Percentiles rank a stretch among this genome's conserved stretches.
phyloP scores from a whole-genome alignment of 2,113 vertebrate genomes.

The Callospermophilus lateralis region DNA sequence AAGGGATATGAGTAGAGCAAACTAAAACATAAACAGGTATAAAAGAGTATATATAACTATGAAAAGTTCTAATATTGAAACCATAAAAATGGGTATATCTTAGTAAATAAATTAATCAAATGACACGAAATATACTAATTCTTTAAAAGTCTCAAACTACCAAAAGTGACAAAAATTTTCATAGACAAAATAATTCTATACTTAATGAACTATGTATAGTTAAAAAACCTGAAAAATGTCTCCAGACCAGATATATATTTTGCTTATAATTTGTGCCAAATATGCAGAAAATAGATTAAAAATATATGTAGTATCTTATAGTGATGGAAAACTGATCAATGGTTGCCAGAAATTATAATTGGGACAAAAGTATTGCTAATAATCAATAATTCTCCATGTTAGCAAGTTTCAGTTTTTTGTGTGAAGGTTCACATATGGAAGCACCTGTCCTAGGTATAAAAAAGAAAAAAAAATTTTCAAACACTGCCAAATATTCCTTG shows the following conservation, averaged over 20 bases:
- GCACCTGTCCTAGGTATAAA: not conserved
- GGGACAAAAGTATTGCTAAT: not conserved
- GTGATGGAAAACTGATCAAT: too few relatives aligned
- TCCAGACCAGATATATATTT: not conserved
- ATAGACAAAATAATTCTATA: not conserved
- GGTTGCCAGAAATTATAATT: not conserved
- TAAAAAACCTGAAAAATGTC: not conserved
- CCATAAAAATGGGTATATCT: not conserved
- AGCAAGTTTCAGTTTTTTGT: not conserved
- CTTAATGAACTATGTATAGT: not conserved
- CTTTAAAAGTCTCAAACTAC: not conserved
- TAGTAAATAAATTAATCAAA: not conserved
- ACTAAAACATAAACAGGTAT: not conserved
- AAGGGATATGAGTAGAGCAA: not conserved
- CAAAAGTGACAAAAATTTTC: not conserved
- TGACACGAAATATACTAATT: not conserved
- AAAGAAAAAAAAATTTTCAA: not conserved
- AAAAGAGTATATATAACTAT: not conserved
- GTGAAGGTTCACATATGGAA: not conserved
- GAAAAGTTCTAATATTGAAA: not conserved
- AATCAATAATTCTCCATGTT: not conserved
- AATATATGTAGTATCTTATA: not conserved
- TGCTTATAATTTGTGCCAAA: too few relatives aligned
- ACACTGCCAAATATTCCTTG: not conserved
- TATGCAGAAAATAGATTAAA: too few relatives aligned